A percentile compares a stretch with the other conserved stretches of the same genome.
These are phyloP conservation scores for Lepeophtheirus nordmannii DNA, from an alignment of 2,888 invertebrate genomes.

Conservation along the genomic window DNA sequence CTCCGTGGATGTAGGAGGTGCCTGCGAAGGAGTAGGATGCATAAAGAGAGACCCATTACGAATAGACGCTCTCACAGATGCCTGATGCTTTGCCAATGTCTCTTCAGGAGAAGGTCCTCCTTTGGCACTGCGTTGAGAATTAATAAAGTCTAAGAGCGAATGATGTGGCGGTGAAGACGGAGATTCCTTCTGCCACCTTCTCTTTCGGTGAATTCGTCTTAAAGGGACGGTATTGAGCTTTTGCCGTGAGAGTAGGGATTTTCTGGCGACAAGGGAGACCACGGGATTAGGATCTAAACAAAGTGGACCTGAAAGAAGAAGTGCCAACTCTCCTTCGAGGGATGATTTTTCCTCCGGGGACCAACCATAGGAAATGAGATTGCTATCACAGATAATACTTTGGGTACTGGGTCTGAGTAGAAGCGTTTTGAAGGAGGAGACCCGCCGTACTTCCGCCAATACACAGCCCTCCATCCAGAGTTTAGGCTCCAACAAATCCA, in stretches of 20 bases:
- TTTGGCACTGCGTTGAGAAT: slow-evolving; percentile 35
- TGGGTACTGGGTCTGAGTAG: slow-evolving; percentile 70
- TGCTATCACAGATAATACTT: slow-evolving; percentile 25
- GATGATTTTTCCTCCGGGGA: slow-evolving; percentile 54
- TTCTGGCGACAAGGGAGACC: slow-evolving; percentile 56
- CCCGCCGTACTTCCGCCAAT: slow-evolving; percentile 59
- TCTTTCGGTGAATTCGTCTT: slow-evolving; percentile 54
- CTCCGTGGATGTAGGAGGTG: slow-evolving; percentile 34
- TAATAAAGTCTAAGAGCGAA: slow-evolving; percentile 54
- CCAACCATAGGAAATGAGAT: background rate
- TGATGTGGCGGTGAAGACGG: slow-evolving; percentile 64
- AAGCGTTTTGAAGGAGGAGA: slow-evolving; percentile 32
- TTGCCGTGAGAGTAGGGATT: slow-evolving; percentile 8
- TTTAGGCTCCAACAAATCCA: slow-evolving; percentile 53
- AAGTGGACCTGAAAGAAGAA: slow-evolving; percentile 67
- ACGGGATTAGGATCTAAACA: slow-evolving; percentile 75
- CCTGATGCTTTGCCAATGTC: slow-evolving; percentile 10
- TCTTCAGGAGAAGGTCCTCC: background rate
- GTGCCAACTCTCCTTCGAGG: slow-evolving; percentile 65
- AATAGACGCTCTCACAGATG: background rate
- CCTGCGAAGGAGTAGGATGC: slow-evolving; percentile 31
- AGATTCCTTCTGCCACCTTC: slow-evolving; percentile 52
- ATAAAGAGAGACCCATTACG: background rate
- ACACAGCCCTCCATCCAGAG: slow-evolving; percentile 49
- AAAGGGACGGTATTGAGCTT: slow-evolving; percentile 18